These are phyloP conservation scores for Drosophila orena DNA, from an alignment of 1,140 invertebrate species.

Conservation along the genomic window DNA sequence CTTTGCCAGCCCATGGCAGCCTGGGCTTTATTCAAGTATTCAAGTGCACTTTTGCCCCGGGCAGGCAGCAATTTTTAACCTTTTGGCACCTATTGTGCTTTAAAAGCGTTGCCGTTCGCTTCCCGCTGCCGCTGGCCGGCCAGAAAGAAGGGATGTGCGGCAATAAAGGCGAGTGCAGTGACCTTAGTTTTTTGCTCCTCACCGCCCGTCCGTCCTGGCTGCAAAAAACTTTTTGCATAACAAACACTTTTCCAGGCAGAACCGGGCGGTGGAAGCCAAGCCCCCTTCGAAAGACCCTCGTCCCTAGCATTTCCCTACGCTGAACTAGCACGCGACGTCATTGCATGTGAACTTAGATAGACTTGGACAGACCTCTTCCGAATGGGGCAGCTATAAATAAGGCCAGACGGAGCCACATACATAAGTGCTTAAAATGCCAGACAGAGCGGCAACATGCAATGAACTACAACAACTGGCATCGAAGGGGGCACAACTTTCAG, in stretches of 20 bases:
- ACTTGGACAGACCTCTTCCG: conserved; percentile 48
- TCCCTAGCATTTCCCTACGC: conserved; percentile 9
- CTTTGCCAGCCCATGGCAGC: conserved; percentile 40
- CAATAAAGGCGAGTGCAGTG: conserved; percentile 69
- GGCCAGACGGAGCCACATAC: conserved; percentile 33
- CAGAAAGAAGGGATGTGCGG: conserved; percentile 9
- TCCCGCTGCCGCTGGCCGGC: conserved; percentile 19
- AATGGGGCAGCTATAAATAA: conserved; percentile 67
- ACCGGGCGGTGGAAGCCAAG: no score
- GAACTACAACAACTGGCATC: conserved; percentile 53
- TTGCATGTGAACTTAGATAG: conserved; percentile 69
- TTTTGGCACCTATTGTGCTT: conserved; percentile 72
- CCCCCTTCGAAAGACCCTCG: neutral
- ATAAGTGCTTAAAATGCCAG: conserved; percentile 77
- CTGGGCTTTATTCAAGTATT: conserved; percentile 40
- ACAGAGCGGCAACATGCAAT: conserved; percentile 80
- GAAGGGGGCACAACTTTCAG: conserved; percentile 25
- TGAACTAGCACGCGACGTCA: conserved; percentile 62
- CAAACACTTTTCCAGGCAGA: conserved; percentile 53
- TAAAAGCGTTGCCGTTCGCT: conserved; percentile 33
- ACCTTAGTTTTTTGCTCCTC: conserved; percentile 67
- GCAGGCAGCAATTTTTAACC: conserved; percentile 63
- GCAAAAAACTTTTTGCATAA: conserved; percentile 79
- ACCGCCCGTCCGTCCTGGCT: conserved; percentile 30
- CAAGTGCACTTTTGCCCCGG: conserved; percentile 54